Evolutionary conservation across 2,113 vertebrate genomes (phyloP).

Genomic region (Natator depressus): DNA sequence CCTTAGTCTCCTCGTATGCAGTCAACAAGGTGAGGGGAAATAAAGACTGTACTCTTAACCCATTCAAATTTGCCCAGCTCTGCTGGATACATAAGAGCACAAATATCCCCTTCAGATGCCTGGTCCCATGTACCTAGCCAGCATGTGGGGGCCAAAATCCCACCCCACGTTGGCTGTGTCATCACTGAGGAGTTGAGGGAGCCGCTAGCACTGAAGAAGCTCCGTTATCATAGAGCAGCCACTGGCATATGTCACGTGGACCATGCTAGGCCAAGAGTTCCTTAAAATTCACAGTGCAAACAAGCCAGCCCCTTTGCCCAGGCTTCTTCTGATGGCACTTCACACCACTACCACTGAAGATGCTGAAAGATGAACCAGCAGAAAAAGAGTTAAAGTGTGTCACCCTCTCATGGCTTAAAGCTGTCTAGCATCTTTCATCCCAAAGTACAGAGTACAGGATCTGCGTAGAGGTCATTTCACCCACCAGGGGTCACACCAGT

Average conservation of each 20-base stretch:
- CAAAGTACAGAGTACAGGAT: not conserved
- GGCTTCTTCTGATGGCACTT: not conserved
- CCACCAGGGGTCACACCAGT: not conserved
- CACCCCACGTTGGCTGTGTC: not conserved
- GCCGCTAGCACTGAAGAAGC: not conserved
- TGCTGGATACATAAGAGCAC: not conserved
- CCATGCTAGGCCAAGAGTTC: not conserved
- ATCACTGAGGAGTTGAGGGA: not conserved
- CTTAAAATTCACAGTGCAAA: not conserved
- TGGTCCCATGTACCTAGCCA: not conserved
- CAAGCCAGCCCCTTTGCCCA: not conserved
- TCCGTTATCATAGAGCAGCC: not conserved
- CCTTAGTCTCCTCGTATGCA: not conserved
- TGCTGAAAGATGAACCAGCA: not conserved
- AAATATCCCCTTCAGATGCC: not conserved
- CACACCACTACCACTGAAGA: not conserved
- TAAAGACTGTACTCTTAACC: not conserved
- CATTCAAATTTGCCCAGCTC: not conserved
- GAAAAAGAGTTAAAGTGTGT: not conserved
- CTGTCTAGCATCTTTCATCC: not conserved
- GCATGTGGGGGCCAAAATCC: not conserved
- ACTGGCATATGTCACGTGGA: not conserved
- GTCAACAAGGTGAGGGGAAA: not conserved
- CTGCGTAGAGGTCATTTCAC: not conserved
- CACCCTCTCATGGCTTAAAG: not conserved